Conservation (phyloP, 2,888 invertebrate genomes). For the Apamea epomidion region DNA sequence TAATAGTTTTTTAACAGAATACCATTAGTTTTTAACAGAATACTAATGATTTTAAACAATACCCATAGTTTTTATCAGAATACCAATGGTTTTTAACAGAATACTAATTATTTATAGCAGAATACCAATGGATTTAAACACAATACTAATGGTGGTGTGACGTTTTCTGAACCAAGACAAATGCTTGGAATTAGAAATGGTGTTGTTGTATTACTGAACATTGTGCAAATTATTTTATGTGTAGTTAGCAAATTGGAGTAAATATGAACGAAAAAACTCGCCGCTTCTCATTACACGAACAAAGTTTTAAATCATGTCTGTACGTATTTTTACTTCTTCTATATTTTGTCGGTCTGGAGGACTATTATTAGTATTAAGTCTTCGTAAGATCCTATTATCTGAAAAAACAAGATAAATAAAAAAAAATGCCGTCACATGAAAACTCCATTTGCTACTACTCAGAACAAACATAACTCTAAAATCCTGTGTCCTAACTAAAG, state of each 20-base stretch:
- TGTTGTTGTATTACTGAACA: conserved; percentile 9
- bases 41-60: too few relatives aligned
- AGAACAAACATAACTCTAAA: conserved; percentile 15
- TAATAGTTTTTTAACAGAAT: too few relatives aligned
- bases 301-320: too few relatives aligned
- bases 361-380: not conserved
- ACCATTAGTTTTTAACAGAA: too few relatives aligned
- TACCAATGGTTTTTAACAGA: too few relatives aligned
- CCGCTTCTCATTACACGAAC: not conserved
- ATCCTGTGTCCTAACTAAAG: not conserved
- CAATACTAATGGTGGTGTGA: too few relatives aligned
- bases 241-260: conserved; percentile 9
- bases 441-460: conserved; percentile 8
- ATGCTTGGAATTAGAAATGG: not conserved
- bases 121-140: too few relatives aligned
- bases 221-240: not conserved
- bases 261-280: not conserved
- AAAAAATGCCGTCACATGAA: not conserved
- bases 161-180: too few relatives aligned
- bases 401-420: not conserved
- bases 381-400: not conserved
- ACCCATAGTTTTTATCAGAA: too few relatives aligned
- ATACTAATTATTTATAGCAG: too few relatives aligned
- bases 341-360: not conserved
- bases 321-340: too few relatives aligned